A percentile compares a stretch with the other conserved stretches of the same genome.
Evolutionary conservation across 2,888 invertebrate genomes (phyloP).

Genomic region (Hydroisotoma schaefferi): DNA sequence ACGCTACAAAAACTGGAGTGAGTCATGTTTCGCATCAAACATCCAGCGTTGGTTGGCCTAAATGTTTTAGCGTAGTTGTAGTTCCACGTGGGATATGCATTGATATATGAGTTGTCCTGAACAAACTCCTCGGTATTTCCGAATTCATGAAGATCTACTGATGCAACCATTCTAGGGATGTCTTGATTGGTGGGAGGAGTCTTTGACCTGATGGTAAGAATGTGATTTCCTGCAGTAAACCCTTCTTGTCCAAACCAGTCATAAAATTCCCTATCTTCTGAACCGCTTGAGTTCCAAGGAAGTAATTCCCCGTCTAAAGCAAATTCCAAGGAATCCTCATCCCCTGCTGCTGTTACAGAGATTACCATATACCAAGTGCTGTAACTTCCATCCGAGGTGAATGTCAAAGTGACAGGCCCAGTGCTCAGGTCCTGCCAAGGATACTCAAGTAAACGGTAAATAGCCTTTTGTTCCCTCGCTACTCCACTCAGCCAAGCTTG

Average conservation of each 20-base stretch:
- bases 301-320: slow-evolving; percentile 29
- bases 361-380: slow-evolving; percentile 13
- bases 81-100: slow-evolving; percentile 42
- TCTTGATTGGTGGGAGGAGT: slow-evolving; percentile 36
- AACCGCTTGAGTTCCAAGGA: slow-evolving; percentile 30
- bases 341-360: slow-evolving; percentile 20
- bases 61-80: slow-evolving; percentile 20
- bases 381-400: slow-evolving; percentile 28
- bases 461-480: slow-evolving; percentile 32
- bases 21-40: slow-evolving; percentile 45
- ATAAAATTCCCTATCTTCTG: slow-evolving; percentile 36
- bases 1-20: slow-evolving; percentile 37
- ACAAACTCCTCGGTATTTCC: slow-evolving; percentile 34
- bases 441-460: slow-evolving; percentile 37
- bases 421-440: slow-evolving; percentile 35
- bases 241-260: slow-evolving; percentile 29
- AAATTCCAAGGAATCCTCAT: slow-evolving; percentile 22
- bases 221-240: slow-evolving; percentile 27
- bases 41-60: slow-evolving; percentile 43
- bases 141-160: slow-evolving; percentile 37
- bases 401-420: slow-evolving; percentile 18
- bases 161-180: slow-evolving; percentile 44
- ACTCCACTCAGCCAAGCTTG: slow-evolving; percentile 31
- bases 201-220: slow-evolving; percentile 34
- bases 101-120: slow-evolving; percentile 21